A percentile compares a stretch with the other conserved stretches of the same genome.
Conservation (phyloP, 2,113 vertebrate genomes). For the Grus americana region DNA sequence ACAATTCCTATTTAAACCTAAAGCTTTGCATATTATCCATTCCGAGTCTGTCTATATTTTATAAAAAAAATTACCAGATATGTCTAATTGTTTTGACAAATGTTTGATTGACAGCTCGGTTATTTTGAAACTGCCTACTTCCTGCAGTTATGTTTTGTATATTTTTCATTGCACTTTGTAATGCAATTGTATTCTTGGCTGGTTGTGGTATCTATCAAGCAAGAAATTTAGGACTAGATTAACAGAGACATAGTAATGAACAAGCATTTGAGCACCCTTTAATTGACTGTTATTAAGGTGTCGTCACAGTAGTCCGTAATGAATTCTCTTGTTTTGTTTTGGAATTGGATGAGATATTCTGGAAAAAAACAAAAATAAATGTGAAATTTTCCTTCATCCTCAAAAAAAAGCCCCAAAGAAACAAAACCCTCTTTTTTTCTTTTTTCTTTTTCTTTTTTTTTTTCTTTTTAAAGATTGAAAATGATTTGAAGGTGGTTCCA, state of each 20-base stretch:
- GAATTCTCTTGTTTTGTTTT: constrained; percentile 53
- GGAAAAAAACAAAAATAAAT: not conserved
- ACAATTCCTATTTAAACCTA: constrained; percentile 14
- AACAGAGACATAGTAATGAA: constrained; percentile 75
- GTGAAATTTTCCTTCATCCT: not conserved
- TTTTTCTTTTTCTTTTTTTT: not conserved
- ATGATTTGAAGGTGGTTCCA: not conserved
- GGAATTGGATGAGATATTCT: constrained; percentile 34
- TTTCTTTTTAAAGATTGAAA: not conserved
- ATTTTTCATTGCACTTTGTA: constrained; percentile 28
- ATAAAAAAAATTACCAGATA: not conserved
- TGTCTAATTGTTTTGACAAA: constrained; percentile 27
- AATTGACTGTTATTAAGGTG: constrained; percentile 72
- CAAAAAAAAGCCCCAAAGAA: not conserved
- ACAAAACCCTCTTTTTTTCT: not conserved
- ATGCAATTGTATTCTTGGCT: constrained; percentile 66
- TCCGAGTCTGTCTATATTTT: not conserved
- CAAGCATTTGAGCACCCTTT: constrained; percentile 53
- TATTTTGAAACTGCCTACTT: constrained; percentile 35
- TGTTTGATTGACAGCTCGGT: constrained; percentile 31
- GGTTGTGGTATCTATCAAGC: constrained; percentile 59
- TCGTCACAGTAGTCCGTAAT: constrained; percentile 35
- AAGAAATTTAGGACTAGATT: constrained; percentile 75
- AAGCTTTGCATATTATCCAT: not conserved
- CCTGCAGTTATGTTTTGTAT: constrained; percentile 21